Base-by-base conservation (phyloP, 2,888 invertebrate species). In the Boloria euphrosyne region DNA sequence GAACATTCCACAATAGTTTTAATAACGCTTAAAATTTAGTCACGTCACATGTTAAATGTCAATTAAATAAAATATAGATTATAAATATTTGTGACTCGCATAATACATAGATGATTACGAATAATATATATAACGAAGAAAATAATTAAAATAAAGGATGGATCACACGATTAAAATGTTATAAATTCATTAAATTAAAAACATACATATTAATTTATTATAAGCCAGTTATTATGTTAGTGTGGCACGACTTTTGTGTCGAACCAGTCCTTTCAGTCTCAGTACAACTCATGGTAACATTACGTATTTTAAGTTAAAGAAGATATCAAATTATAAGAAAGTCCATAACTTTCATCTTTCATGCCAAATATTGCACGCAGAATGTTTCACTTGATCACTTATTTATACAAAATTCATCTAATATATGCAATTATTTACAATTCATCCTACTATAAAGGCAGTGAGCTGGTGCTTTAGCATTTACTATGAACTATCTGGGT, bases 401-500 rank as follows among this genome's bases (percentile, higher is more conserved):
- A 71, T 17, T 57, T 68, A 73, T 74, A 75, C 75, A 78, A 74
- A 76, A 81, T 79, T 81, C 78, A 81, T 77, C 80, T 84, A 86
- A 68, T 76, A 77, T 77, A 71, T 77, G 70, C 73, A 76, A 72
- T 44, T 66, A 71, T 54, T 85, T 82, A 83, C 82, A 84, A 68
- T 79, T 79, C 78, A 76, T 80, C 80, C 78, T 31, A 76, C 79
- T 84, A 84, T 67, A 70, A 70, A 75, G 83, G 81, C 80, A 82
- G 80, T 81, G 78, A 71, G 58, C 71, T 76, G 71, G 47, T 38
- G 50, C 70, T 75, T 64, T 62, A 72, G 71, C 73, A 64, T 75
- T 80, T 79, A 88, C 90, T 90, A 91, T 82, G 90, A 91, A 80
- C 90, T 90, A 80, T 92, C 92, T 47, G 90, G 84, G 75, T 91